phyloP scores from a whole-genome alignment of 2,797 vertebrate species.

The Clarias fuscus region DNA sequence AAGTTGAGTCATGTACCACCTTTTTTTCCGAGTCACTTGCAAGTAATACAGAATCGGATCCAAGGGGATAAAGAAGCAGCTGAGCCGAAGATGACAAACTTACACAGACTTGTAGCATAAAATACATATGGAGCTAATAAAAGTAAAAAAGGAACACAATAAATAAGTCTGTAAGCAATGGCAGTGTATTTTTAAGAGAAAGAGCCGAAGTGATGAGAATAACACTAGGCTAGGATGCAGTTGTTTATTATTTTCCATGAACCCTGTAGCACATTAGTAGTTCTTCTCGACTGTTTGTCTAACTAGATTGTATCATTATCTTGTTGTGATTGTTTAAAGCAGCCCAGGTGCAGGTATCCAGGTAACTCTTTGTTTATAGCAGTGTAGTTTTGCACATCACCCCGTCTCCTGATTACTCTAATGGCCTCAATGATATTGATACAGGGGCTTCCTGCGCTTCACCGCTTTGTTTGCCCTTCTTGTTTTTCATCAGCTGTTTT shows the following conservation, averaged over 20 bases:
- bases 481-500: conserved; percentile 66
- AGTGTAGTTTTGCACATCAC: conserved; percentile 42
- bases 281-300: neutral
- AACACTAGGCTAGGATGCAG: neutral
- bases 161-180: neutral
- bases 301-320: neutral
- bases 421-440: conserved; percentile 65
- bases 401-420: conserved; percentile 61
- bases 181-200: neutral
- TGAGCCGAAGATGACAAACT: neutral
- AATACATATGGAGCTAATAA: neutral
- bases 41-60: neutral
- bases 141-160: neutral
- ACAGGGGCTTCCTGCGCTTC: conserved; percentile 58
- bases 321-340: neutral
- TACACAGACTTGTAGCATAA: neutral
- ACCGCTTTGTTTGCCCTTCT: conserved; percentile 65
- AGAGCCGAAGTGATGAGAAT: neutral
- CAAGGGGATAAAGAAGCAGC: neutral
- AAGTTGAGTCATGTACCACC: neutral
- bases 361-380: conserved; percentile 60
- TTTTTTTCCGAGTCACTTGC: neutral
- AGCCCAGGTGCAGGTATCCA: conserved; percentile 52
- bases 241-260: neutral
- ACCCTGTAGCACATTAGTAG: neutral